Evolutionary conservation across 2,113 vertebrate genomes (phyloP), one percentile per base, ranked within the genome.

Genomic region (Sceloporus undulatus): DNA sequence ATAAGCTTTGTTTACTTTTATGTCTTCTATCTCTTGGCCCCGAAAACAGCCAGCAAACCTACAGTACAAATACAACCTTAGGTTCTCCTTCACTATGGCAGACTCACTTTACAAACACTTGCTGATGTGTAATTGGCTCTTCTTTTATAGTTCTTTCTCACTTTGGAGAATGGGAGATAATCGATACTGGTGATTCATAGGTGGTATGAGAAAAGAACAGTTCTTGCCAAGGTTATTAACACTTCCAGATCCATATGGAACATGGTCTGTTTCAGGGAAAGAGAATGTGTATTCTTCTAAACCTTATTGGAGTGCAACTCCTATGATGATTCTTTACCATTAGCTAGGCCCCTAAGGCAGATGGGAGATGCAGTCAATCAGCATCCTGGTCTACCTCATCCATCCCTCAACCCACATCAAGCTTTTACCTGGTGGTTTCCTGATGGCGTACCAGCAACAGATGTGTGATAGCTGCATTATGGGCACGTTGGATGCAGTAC

Each of bases 371-470:
- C 59, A 62, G 16, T 14, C 59, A 13, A 62, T 62, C 59, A 62
- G 59, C 59, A 62, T 14, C 59, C 59, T 18, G 59, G 16, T 71
- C 27, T 27, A 71, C 27, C 25, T 71, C 68, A 5, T 29, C 7
- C 27, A 23, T 42, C 86, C 38, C n/a, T 73, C 23, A 34, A 59
- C 23, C n/a, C 34, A 13, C 1, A n/a, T 38, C 48, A 73, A 40
- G 56, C 54, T 79, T 66, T 11, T 91, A 94, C 94, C 94, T 89
- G 40, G 94, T 94, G 85, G 87, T 93, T 83, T 93, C 92, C n/a
- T 87, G 81, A 52, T 94, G 91, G 76, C 76, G 91, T 38, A 92
- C 89, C 23, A 93, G 77, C 56, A 92, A 56, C 48, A 94, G 86
- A 25, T 89, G 87, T 4, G 91, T 93, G 88, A 94, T 94, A 52